Percentiles rank a stretch among this genome's conserved stretches.
phyloP scores from a whole-genome alignment of 2,113 vertebrate genomes.

The Neodontobutis hainanensis region DNA sequence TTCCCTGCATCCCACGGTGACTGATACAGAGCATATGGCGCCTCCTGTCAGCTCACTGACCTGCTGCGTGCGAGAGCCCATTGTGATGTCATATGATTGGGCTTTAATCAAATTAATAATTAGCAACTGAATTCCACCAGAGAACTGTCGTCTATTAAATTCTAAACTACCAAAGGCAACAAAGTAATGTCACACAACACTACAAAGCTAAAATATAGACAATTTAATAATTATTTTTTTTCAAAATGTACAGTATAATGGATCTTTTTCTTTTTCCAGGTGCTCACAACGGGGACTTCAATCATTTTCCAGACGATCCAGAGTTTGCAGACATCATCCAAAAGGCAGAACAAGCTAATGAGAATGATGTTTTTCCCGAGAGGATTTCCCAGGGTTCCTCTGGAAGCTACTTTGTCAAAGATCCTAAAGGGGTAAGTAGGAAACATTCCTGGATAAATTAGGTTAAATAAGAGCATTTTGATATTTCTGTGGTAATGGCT shows the following conservation, averaged over 20 bases:
- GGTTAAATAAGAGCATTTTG: background rate
- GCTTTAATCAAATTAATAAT: slow-evolving; percentile 28
- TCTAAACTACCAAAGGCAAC: background rate
- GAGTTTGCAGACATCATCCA: slow-evolving; percentile 90
- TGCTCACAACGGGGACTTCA: slow-evolving; percentile 82
- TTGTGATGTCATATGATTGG: slow-evolving; percentile 17
- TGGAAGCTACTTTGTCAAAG: slow-evolving; percentile 98
- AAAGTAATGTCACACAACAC: background rate
- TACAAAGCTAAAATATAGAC: background rate
- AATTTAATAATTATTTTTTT: too few relatives aligned
- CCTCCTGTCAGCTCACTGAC: slow-evolving; percentile 39
- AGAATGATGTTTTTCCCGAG: slow-evolving; percentile 88
- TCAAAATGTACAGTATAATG: background rate
- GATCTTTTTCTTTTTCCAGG: slow-evolving; percentile 32
- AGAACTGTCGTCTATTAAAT: background rate
- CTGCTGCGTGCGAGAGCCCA: slow-evolving; percentile 10
- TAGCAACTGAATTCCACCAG: slow-evolving; percentile 1
- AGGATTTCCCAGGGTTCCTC: slow-evolving; percentile 97
- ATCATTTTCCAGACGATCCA: slow-evolving; percentile 88
- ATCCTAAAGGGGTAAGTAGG: slow-evolving; percentile 88
- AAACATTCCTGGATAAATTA: background rate
- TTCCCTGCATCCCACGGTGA: slow-evolving; percentile 28
- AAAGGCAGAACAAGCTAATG: slow-evolving; percentile 89
- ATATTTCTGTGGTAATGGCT: too few relatives aligned
- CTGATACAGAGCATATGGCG: slow-evolving; percentile 46